These are phyloP conservation scores for Coronaproctus castanopsis DNA, from an alignment of 2,888 invertebrate genomes.

Conservation along the genomic window DNA sequence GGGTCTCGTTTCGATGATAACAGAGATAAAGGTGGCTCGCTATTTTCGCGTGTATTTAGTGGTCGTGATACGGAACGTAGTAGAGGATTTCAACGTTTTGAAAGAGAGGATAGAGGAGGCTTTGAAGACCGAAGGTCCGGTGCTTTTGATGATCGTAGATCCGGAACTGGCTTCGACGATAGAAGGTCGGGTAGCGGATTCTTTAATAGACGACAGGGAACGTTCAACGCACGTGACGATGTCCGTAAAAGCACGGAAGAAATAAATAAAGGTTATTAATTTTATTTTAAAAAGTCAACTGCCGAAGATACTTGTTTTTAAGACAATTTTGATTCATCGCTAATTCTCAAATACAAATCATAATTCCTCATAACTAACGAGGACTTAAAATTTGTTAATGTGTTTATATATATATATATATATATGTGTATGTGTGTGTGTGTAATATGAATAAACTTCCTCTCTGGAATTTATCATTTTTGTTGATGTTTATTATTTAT, in stretches of 20 bases:
- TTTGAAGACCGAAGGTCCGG: slow-evolving; percentile 4
- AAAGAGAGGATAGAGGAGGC: slow-evolving; percentile 16
- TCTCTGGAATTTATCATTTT: too few species aligned
- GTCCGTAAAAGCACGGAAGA: not conserved
- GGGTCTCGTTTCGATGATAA: not conserved
- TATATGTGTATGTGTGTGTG: too few species aligned
- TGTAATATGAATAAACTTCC: too few species aligned
- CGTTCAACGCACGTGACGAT: not conserved
- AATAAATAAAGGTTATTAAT: not conserved
- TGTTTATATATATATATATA: not conserved
- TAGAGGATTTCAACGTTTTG: slow-evolving; percentile 15
- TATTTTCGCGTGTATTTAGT: slow-evolving; percentile 12
- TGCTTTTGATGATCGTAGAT: not conserved
- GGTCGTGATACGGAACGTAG: slow-evolving; percentile 21
- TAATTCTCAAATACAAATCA: too few species aligned
- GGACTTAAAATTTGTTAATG: too few species aligned
- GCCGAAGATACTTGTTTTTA: not conserved
- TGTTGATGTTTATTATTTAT: too few species aligned
- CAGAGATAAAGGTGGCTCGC: not conserved
- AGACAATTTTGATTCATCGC: too few species aligned
- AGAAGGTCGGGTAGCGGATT: not conserved
- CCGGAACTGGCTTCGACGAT: not conserved
- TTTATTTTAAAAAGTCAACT: not conserved
- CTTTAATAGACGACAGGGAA: not conserved
- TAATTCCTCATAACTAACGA: too few species aligned